Percentiles rank a stretch among this genome's conserved stretches.
phyloP scores from a whole-genome alignment of 2,113 vertebrate genomes.

The Strigops habroptila region DNA sequence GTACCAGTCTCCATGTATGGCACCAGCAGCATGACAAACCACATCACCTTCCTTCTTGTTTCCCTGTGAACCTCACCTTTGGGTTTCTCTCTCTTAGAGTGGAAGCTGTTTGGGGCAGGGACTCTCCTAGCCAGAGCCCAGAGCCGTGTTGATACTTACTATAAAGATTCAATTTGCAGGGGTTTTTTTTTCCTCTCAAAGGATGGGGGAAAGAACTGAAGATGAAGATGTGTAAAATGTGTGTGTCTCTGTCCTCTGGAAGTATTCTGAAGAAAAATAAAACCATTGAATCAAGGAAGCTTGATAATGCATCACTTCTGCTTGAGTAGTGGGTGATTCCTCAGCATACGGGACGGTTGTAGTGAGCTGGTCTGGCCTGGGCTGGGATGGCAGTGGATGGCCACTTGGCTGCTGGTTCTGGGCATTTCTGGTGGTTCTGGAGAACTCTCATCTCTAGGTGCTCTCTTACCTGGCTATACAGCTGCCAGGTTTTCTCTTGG shows the following conservation, averaged over 20 bases:
- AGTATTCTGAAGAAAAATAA: slow-evolving; percentile 61
- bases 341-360: not conserved
- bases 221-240: not conserved
- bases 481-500: not conserved
- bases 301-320: not conserved
- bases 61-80: not conserved
- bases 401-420: not conserved
- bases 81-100: not conserved
- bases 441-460: not conserved
- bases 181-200: slow-evolving; percentile 3
- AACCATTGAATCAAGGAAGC: not conserved
- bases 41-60: not conserved
- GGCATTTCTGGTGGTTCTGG: not conserved
- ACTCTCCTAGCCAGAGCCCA: not conserved
- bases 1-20: not conserved
- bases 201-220: not conserved
- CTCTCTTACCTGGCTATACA: not conserved
- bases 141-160: not conserved
- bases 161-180: not conserved
- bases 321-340: not conserved
- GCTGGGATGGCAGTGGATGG: not conserved
- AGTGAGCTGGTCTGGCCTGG: not conserved
- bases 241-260: slow-evolving; percentile 48
- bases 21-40: slow-evolving; percentile 26
- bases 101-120: slow-evolving; percentile 52